A percentile compares a stretch with the other conserved stretches of the same genome.
These are phyloP conservation scores for Helicoverpa zea DNA, from an alignment of 1,140 invertebrate species.

Conservation along the genomic window DNA sequence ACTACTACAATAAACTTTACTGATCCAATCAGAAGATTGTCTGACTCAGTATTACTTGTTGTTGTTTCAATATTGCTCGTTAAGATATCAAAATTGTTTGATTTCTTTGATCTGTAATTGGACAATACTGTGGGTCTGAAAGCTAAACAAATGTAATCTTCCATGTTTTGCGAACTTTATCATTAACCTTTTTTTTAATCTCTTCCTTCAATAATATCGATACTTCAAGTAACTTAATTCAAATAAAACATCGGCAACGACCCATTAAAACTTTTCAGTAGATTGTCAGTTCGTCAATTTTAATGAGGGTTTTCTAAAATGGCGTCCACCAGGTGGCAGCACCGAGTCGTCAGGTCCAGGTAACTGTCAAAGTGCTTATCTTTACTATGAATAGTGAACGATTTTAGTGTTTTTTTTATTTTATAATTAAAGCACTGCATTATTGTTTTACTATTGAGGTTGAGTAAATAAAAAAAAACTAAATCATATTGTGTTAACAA, in stretches of 20 bases:
- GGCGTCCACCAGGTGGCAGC: too few relatives aligned
- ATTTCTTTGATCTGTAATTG: not conserved
- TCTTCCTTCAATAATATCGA: not conserved
- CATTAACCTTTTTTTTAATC: not conserved
- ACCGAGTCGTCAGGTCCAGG: too few relatives aligned
- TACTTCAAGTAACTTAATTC: conserved; percentile 3
- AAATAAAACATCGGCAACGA: not conserved
- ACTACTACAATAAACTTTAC: not conserved
- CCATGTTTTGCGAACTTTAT: not conserved
- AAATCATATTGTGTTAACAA: too few relatives aligned
- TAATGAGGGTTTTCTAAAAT: too few relatives aligned
- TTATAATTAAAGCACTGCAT: too few relatives aligned
- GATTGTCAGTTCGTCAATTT: conserved; percentile 17
- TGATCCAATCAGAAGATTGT: conserved; percentile 5
- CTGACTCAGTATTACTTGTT: not conserved
- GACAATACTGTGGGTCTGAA: not conserved
- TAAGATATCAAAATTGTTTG: conserved; percentile 5
- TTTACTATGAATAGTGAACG: too few relatives aligned
- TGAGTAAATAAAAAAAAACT: too few relatives aligned
- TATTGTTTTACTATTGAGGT: too few relatives aligned
- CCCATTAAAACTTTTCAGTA: conserved; percentile 1
- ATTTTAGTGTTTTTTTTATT: too few relatives aligned
- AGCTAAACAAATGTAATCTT: not conserved
- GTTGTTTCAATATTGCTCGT: not conserved
- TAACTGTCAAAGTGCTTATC: too few relatives aligned